Percentiles rank a stretch among this genome's conserved stretches.
phyloP scores from a whole-genome alignment of 2,888 invertebrate species.

The Agriopis leucophaearia region DNA sequence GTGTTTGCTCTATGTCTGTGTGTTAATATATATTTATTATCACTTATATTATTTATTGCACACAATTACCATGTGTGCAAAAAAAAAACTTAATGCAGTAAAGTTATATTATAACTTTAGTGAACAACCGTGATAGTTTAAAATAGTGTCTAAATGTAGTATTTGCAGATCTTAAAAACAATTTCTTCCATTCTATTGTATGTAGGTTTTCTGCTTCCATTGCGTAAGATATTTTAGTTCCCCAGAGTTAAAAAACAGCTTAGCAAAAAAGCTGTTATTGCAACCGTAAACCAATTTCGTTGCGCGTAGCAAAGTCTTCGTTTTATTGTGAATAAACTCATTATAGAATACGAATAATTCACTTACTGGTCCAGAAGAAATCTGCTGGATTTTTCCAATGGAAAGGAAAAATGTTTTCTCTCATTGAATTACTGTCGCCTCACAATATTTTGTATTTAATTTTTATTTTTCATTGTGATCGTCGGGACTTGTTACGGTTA shows the following conservation, averaged over 20 bases:
- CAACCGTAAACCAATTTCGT: slow-evolving; percentile 48
- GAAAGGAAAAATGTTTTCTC: slow-evolving; percentile 61
- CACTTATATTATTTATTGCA: too few relatives aligned
- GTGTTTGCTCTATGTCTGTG: too few relatives aligned
- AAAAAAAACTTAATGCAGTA: too few relatives aligned
- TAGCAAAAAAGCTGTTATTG: not conserved
- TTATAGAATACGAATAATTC: slow-evolving; percentile 82
- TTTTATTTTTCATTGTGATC: slow-evolving; percentile 79
- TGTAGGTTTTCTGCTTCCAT: too few relatives aligned
- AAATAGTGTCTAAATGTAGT: too few relatives aligned
- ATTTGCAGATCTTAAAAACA: too few relatives aligned
- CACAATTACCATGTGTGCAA: too few relatives aligned
- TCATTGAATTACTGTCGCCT: slow-evolving; percentile 77
- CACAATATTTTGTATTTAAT: slow-evolving; percentile 82
- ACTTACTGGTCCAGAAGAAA: slow-evolving; percentile 66
- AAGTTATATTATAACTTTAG: too few relatives aligned
- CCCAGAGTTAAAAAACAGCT: too few relatives aligned
- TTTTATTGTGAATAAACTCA: slow-evolving; percentile 81
- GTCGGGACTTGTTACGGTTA: slow-evolving; percentile 58
- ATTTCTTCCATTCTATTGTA: too few relatives aligned
- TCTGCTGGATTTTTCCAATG: slow-evolving; percentile 54
- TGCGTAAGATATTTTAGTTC: not conserved
- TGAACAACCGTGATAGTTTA: too few relatives aligned
- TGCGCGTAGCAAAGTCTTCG: slow-evolving; percentile 53
- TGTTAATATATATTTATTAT: too few relatives aligned